These are phyloP conservation scores for Sminthurinus aureus DNA, from an alignment of 2,888 invertebrate genomes.

Conservation along the genomic window DNA sequence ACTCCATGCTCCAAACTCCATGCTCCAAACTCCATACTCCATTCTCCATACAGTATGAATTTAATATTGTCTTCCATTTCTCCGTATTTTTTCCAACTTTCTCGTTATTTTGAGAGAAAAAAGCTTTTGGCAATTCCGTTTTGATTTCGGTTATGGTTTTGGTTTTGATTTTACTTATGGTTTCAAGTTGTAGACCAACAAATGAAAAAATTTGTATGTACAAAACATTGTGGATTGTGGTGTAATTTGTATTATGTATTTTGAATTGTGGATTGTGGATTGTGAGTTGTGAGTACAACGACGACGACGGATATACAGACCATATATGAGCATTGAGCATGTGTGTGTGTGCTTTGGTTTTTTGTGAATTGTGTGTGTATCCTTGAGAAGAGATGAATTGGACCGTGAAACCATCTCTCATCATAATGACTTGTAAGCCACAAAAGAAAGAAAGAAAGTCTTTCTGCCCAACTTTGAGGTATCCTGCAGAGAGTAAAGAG, in stretches of 20 bases:
- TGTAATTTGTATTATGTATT: no score
- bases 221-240: conserved; percentile 2
- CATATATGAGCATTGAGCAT: conserved; percentile 23
- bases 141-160: no score
- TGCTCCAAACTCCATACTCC: neutral
- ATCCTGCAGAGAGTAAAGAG: conserved; percentile 35
- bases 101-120: conserved; percentile 5
- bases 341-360: neutral
- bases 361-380: conserved; percentile 10
- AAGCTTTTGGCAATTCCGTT: conserved; percentile 18
- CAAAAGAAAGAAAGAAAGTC: conserved; percentile 29
- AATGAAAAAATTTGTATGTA: conserved; percentile 35
- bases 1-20: no score
- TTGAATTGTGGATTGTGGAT: no score
- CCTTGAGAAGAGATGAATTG: conserved; percentile 39
- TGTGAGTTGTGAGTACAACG: no score
- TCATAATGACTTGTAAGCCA: conserved; percentile 47
- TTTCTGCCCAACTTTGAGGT: conserved; percentile 37
- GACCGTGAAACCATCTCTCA: conserved; percentile 50
- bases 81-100: neutral
- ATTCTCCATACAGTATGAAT: no score
- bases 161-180: neutral
- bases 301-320: no score
- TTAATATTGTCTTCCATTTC: neutral
- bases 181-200: conserved; percentile 34